A percentile compares a stretch with the other conserved stretches of the same genome.
Conservation (phyloP, 37 sponge, comb jelly and placozoan species). For the Lycopodina hypogea region DNA sequence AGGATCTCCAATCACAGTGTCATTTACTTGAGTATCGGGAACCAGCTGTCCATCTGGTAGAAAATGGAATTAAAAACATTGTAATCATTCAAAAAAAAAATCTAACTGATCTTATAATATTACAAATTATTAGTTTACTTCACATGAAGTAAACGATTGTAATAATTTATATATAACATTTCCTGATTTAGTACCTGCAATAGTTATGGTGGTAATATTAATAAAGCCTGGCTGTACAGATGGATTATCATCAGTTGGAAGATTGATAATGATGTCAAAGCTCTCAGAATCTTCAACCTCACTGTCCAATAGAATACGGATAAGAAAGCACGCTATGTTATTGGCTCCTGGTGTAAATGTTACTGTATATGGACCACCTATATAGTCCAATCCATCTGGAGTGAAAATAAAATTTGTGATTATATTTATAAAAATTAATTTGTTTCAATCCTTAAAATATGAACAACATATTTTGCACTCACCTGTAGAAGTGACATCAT, state of each 20-base stretch:
- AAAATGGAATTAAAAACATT: too few relatives aligned
- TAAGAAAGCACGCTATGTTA: neutral
- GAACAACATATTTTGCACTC: neutral
- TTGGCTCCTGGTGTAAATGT: neutral
- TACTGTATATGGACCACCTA: slow-evolving; percentile 5
- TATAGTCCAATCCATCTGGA: slow-evolving; percentile 14
- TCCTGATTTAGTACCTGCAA: too few relatives aligned
- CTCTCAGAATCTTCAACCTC: neutral
- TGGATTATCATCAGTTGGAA: neutral
- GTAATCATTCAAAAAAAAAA: too few relatives aligned
- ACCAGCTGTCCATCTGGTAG: slow-evolving; percentile 30
- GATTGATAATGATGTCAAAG: neutral
- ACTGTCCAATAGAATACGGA: neutral
- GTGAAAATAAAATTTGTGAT: neutral
- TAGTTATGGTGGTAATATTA: neutral
- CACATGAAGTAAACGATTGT: too few relatives aligned
- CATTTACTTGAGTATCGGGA: slow-evolving; percentile 34
- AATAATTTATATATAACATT: too few relatives aligned
- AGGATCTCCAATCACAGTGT: slow-evolving; percentile 9
- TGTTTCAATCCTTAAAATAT: neutral
- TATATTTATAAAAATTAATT: neutral
- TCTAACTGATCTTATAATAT: too few relatives aligned
- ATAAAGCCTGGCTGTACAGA: neutral
- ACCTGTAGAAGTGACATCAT: neutral
- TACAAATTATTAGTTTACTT: too few relatives aligned